Conservation (phyloP, 2,888 invertebrate species). For the Mystacides longicornis region DNA sequence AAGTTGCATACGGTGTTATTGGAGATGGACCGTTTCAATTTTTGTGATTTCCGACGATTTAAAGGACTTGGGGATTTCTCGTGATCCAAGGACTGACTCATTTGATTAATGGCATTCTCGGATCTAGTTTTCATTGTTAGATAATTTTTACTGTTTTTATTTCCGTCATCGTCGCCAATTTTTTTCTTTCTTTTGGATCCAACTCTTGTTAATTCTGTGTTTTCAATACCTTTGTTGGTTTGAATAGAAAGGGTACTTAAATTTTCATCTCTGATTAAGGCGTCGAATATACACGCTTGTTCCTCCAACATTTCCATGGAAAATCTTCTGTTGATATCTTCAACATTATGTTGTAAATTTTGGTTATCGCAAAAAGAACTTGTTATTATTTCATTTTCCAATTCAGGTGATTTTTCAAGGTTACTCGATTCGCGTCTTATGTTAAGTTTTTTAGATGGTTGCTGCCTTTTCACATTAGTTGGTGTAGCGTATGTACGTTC, state of each 20-base stretch:
- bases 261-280: slow-evolving; percentile 48
- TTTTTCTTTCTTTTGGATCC: slow-evolving; percentile 33
- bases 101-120: slow-evolving; percentile 40
- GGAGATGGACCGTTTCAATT: slow-evolving; percentile 41
- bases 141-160: slow-evolving; percentile 33
- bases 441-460: slow-evolving; percentile 30
- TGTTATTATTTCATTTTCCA: slow-evolving; percentile 43
- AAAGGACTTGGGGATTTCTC: slow-evolving; percentile 30
- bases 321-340: slow-evolving; percentile 42
- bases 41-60: slow-evolving; percentile 16
- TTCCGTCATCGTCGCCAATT: slow-evolving; percentile 14
- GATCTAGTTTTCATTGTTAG: slow-evolving; percentile 33
- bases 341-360: slow-evolving; percentile 12
- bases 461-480: slow-evolving; percentile 25
- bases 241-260: slow-evolving; percentile 42
- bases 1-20: slow-evolving; percentile 38
- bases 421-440: slow-evolving; percentile 27
- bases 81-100: slow-evolving; percentile 28
- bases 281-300: slow-evolving; percentile 48
- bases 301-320: slow-evolving; percentile 52
- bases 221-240: slow-evolving; percentile 32
- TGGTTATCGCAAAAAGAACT: slow-evolving; percentile 47
- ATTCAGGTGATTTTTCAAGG: neutral
- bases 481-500: slow-evolving; percentile 31
- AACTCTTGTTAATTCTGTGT: slow-evolving; percentile 25